A percentile compares a stretch with the other conserved stretches of the same genome.
phyloP scores from a whole-genome alignment of 2,113 vertebrate species.

The Rissa tridactyla region DNA sequence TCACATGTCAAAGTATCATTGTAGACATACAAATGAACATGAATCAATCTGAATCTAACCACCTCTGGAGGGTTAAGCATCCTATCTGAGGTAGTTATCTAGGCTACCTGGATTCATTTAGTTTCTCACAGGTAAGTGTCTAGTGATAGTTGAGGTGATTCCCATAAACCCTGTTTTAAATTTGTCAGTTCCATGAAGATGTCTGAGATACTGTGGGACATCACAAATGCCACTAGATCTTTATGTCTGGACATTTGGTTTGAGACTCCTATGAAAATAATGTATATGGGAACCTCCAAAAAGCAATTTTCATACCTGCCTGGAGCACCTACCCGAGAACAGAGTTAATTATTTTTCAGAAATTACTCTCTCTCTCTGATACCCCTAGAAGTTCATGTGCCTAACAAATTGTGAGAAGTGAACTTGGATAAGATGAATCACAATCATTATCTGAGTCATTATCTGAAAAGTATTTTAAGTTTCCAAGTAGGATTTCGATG shows the following conservation, averaged over 20 bases:
- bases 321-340: neutral
- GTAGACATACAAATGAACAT: neutral
- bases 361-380: neutral
- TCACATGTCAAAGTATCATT: neutral
- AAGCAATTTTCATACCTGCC: neutral
- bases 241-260: neutral
- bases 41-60: neutral
- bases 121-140: neutral
- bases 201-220: too few species aligned
- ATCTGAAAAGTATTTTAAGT: neutral
- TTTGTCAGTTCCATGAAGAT: neutral
- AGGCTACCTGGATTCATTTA: neutral
- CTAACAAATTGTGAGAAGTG: neutral
- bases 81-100: neutral
- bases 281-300: neutral
- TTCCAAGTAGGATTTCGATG: neutral
- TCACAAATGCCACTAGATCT: neutral
- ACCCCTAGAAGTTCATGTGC: neutral
- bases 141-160: neutral
- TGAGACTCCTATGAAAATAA: neutral
- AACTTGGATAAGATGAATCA: neutral
- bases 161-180: neutral
- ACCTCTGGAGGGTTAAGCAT: neutral
- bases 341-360: neutral
- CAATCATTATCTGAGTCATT: neutral